These are phyloP conservation scores for Cynaeus angustus DNA, from an alignment of 2,888 invertebrate genomes.

Conservation along the genomic window DNA sequence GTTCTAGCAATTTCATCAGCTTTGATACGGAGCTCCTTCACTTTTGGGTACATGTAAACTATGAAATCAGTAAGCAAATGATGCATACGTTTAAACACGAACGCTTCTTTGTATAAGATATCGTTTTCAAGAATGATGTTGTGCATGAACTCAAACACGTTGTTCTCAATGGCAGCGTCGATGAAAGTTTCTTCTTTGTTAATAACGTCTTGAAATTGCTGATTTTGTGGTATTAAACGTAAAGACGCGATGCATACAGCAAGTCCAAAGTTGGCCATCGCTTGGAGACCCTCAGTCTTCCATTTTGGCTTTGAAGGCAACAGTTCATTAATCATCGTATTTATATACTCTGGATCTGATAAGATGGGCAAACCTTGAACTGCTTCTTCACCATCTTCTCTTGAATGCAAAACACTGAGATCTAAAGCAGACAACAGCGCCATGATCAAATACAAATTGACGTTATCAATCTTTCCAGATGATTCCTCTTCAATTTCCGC, in stretches of 20 bases:
- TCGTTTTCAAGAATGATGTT: conserved; percentile 82
- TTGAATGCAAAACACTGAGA: conserved; percentile 83
- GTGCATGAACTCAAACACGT: conserved; percentile 87
- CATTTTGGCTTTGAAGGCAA: conserved; percentile 71
- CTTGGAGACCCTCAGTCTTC: conserved; percentile 75
- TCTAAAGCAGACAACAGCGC: conserved; percentile 89
- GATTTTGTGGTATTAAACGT: conserved; percentile 75
- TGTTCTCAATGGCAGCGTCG: conserved; percentile 85
- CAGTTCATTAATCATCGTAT: conserved; percentile 73
- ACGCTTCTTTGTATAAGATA: conserved; percentile 83
- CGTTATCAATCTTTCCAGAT: conserved; percentile 84
- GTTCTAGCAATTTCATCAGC: conserved; percentile 93
- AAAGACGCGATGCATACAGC: conserved; percentile 80
- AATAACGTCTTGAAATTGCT: conserved; percentile 74
- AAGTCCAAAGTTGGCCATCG: conserved; percentile 81
- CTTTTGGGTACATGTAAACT: conserved; percentile 92
- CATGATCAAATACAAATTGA: conserved; percentile 87
- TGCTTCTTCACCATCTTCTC: conserved; percentile 84
- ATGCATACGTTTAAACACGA: conserved; percentile 88
- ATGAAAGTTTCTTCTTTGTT: conserved; percentile 88
- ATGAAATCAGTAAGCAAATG: conserved; percentile 93
- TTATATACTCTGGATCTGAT: conserved; percentile 76
- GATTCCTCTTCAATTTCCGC: conserved; percentile 72
- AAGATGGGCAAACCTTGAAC: conserved; percentile 81
- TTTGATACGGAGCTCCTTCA: conserved; percentile 85